These are phyloP conservation scores for Brienomyrus longianalis DNA, from an alignment of 2,113 vertebrate genomes.

Conservation along the genomic window DNA sequence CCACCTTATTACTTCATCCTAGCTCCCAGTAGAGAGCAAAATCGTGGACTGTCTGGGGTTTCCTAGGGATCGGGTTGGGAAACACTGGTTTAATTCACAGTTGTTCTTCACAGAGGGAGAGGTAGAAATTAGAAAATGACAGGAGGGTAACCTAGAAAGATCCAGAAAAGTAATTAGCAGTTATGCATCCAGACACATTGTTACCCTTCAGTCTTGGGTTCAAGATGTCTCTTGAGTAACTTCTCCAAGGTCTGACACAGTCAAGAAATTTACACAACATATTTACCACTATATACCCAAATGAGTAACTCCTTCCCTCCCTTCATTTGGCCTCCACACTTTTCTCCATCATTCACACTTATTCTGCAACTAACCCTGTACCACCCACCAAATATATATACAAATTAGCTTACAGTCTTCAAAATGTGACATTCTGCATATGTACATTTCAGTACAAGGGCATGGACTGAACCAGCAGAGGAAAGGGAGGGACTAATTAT, in stretches of 20 bases:
- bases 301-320: neutral
- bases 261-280: neutral
- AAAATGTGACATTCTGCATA: neutral
- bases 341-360: neutral
- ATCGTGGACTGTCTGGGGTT: neutral
- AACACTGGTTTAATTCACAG: neutral
- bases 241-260: neutral
- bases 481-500: neutral
- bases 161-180: neutral
- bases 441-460: neutral
- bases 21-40: neutral
- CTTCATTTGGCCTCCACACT: neutral
- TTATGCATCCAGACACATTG: neutral
- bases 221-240: neutral
- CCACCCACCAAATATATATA: neutral
- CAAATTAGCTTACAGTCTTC: slow-evolving; percentile 3
- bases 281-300: neutral
- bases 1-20: neutral
- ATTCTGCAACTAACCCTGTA: neutral
- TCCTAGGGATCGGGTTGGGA: neutral
- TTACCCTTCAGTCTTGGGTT: neutral
- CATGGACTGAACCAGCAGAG: neutral
- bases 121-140: slow-evolving; percentile 1
- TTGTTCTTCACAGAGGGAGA: slow-evolving; percentile 21
- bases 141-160: neutral